Evolutionary conservation across 2,888 invertebrate species (phyloP).

Genomic region (Phengaris alcon): DNA sequence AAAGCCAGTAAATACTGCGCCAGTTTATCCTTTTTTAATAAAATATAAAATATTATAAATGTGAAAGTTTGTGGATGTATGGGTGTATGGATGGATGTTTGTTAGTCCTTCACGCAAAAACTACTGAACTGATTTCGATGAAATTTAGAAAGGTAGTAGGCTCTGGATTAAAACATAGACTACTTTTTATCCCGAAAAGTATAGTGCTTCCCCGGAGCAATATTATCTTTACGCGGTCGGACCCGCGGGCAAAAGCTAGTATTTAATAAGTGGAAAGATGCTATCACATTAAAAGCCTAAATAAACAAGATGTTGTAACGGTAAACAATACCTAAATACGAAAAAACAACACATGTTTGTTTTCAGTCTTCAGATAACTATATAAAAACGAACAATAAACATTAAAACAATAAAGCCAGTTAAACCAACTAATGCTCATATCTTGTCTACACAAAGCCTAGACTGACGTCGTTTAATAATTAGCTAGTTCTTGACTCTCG

Average conservation of each 20-base stretch:
- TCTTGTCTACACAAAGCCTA: slow-evolving; percentile 16
- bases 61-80: no score
- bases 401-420: slow-evolving; percentile 21
- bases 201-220: no score
- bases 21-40: background rate
- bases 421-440: slow-evolving; percentile 22
- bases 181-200: no score
- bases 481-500: background rate
- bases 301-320: background rate
- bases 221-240: no score
- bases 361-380: no score
- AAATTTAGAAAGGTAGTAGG: no score
- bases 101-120: no score
- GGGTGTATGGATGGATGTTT: no score
- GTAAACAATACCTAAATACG: background rate
- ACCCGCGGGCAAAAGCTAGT: no score
- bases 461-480: background rate
- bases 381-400: slow-evolving; percentile 16
- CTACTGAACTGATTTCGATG: no score
- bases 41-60: background rate
- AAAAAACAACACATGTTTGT: slow-evolving; percentile 2
- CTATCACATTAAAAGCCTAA: background rate
- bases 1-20: background rate
- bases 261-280: no score
- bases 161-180: no score